Conservation (phyloP, 1,140 invertebrate species). For the Panulirus ornatus region DNA sequence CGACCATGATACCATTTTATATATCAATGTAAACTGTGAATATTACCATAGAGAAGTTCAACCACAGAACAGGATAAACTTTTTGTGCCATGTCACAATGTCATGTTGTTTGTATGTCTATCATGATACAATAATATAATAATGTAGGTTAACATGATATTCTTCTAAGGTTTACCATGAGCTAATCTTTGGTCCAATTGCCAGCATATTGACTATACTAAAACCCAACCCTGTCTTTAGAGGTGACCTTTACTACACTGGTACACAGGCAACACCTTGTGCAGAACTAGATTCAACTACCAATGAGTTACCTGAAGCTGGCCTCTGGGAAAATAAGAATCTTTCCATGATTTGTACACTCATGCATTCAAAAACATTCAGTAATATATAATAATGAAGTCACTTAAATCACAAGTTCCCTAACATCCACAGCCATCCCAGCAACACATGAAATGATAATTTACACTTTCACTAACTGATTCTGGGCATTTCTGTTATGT, state of each 20-base stretch:
- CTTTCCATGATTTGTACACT: neutral
- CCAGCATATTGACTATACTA: neutral
- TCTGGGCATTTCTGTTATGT: neutral
- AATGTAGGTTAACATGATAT: neutral
- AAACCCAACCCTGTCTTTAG: no score
- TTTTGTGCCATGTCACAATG: neutral
- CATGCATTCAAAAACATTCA: no score
- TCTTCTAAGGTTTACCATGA: neutral
- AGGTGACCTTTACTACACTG: neutral
- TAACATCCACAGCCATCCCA: neutral
- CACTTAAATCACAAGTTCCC: neutral
- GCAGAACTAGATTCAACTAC: neutral
- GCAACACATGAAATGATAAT: neutral
- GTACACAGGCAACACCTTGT: neutral
- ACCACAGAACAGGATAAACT: neutral
- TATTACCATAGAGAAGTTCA: neutral
- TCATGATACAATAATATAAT: neutral
- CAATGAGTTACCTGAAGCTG: neutral
- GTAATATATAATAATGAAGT: no score
- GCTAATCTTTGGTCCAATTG: conserved; percentile 1
- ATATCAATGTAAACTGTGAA: no score
- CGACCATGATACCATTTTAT: no score
- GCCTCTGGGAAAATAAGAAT: neutral
- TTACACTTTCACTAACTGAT: neutral
- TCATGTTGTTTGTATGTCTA: neutral